These are phyloP conservation scores for Squalus acanthias DNA, from an alignment of 2,797 vertebrate genomes.

Conservation along the genomic window DNA sequence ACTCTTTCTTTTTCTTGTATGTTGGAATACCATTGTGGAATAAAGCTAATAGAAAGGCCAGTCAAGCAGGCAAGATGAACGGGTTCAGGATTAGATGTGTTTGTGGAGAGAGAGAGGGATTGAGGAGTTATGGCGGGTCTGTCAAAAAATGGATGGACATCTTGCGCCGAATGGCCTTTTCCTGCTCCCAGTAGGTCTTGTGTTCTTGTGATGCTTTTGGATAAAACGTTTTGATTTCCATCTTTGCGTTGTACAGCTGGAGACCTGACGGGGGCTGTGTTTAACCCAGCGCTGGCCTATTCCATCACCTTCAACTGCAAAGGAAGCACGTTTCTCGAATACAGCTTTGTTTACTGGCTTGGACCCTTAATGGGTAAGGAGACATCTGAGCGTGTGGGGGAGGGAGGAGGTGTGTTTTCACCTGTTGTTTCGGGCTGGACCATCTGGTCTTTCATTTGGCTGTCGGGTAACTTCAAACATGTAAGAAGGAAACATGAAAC, in stretches of 20 bases:
- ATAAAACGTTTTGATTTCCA: neutral
- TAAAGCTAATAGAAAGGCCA: neutral
- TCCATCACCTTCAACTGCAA: constrained; percentile 77
- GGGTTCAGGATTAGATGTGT: neutral
- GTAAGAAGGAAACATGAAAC: neutral
- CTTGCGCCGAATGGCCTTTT: neutral
- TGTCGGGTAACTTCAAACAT: neutral
- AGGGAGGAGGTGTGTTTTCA: constrained; percentile 17
- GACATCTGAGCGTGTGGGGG: neutral
- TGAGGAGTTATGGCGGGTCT: neutral
- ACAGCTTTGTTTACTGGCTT: constrained; percentile 77
- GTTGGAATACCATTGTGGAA: neutral
- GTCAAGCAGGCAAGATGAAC: neutral
- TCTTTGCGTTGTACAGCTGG: constrained; percentile 61
- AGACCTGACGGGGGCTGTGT: constrained; percentile 77
- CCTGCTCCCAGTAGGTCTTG: neutral
- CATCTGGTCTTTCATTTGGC: neutral
- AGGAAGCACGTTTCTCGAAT: constrained; percentile 66
- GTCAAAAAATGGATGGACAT: neutral
- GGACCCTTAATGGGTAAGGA: constrained; percentile 76
- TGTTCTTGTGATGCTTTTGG: neutral
- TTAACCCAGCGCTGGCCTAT: constrained; percentile 85
- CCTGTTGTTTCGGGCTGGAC: constrained; percentile 41
- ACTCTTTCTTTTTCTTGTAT: neutral
- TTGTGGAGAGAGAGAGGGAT: neutral